Conservation (phyloP, 2,113 vertebrate species). For the Sialia sialis region DNA sequence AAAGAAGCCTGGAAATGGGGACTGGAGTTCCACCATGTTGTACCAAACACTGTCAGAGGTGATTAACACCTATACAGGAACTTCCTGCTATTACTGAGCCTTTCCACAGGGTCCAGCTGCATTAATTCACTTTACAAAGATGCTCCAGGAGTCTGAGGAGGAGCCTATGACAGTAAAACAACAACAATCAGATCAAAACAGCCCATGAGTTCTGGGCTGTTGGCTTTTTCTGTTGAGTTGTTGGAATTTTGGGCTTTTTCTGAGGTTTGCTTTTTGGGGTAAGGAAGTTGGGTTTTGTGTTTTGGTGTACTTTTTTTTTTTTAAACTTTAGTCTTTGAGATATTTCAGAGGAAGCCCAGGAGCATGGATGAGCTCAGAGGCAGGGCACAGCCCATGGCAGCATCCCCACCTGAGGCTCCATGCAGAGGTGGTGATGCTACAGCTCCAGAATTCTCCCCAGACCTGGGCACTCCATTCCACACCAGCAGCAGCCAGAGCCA, state of each 20-base stretch:
- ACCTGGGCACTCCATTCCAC: not conserved
- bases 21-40: accelerated
- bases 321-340: not conserved
- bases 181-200: not conserved
- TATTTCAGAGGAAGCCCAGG: not conserved
- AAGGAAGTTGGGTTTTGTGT: accelerated
- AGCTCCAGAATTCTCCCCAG: not conserved
- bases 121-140: not conserved
- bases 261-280: not conserved
- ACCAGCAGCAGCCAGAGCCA: not conserved
- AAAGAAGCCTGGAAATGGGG: not conserved
- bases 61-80: not conserved
- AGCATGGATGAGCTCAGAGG: not conserved
- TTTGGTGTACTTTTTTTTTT: not conserved
- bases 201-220: not conserved
- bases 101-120: not conserved
- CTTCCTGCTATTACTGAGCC: not conserved
- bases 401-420: not conserved
- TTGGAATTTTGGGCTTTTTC: not conserved
- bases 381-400: not conserved
- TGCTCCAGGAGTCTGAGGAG: not conserved
- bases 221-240: too few species aligned
- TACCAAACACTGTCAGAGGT: not conserved
- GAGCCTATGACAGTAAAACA: not conserved
- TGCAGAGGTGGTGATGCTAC: accelerated